Evolutionary conservation across 2,797 vertebrate species (phyloP), one percentile per base, ranked within the genome.

Genomic region (Siniperca undulata): DNA sequence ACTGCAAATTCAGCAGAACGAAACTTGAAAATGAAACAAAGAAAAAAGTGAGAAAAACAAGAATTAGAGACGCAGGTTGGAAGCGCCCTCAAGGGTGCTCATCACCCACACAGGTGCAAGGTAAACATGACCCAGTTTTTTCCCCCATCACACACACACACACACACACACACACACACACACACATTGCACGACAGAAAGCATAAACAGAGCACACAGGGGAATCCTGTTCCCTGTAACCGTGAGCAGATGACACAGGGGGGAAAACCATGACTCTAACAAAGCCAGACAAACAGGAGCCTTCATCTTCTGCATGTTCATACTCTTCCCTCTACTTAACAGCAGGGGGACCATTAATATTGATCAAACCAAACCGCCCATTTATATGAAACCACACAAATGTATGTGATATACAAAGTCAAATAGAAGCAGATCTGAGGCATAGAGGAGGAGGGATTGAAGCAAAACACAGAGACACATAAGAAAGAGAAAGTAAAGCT

Each of bases 81-180:
- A 40, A n/a, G 66, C 19, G 3, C 38, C 79, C 72, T 56, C 83
- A 75, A 70, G 19, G 62, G 68, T 46, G 74, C 78, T 87, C 81
- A 77, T 84, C 70, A 84, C 42, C 74, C 76, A 53, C 56, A 80
- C 59, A 62, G 72, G 80, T 17, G 22, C 38, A 83, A 80, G 62
- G 81, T 86, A 91, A 90, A 93, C 88, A 81, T 90, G 85, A 87
- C 90, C 91, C 68, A 90, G 48, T 85, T 93, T 84, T 77, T 74
- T 70, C 5, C 69, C 64, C 24, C 1, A 24, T 56, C 5, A 24
- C 24, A 79, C 60, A 52, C 64, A 71, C 34, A 55, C 46, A 78
- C 59, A 52, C 56, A 66, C 40, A 55, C 53, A 78, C 62, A 52
- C 64, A 71, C 34, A 55, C 46, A 78, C 59, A 52, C 56, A 66